Evolutionary conservation across 2,888 invertebrate genomes (phyloP).

Genomic region (Steromphala cineraria): DNA sequence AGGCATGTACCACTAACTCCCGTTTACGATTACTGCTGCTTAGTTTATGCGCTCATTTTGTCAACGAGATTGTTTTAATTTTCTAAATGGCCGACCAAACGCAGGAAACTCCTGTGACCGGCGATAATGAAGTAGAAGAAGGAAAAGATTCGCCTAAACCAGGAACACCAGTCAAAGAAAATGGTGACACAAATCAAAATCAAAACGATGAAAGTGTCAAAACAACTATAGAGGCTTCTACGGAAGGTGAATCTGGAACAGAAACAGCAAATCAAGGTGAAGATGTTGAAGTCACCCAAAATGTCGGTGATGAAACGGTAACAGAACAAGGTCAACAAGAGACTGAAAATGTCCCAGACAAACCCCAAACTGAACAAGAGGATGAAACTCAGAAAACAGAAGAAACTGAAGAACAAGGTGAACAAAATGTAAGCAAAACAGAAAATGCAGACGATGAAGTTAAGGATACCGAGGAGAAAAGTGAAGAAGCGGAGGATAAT

Average conservation of each 20-base stretch:
- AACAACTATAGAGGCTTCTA: conserved; percentile 17
- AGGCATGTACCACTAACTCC: background rate
- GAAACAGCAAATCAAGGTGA: background rate
- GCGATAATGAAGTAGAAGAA: conserved; percentile 1
- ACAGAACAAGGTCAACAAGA: background rate
- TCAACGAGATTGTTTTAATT: background rate
- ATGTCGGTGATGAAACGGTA: background rate
- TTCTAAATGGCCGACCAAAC: conserved; percentile 49
- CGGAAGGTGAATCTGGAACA: background rate
- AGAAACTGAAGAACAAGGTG: background rate
- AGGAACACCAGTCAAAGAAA: background rate
- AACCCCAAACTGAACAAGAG: background rate
- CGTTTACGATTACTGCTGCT: background rate
- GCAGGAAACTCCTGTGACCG: conserved; percentile 1
- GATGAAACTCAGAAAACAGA: background rate
- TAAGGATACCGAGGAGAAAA: conserved; percentile 20
- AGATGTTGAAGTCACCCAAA: background rate
- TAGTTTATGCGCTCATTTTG: background rate
- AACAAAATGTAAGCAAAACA: conserved; percentile 21
- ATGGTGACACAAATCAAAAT: conserved; percentile 4
- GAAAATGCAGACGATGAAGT: conserved; percentile 14
- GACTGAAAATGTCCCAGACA: background rate
- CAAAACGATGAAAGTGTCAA: conserved; percentile 17
- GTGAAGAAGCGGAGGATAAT: conserved; percentile 10
- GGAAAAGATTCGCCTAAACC: background rate